Conservation (phyloP, 2,888 invertebrate species). For the Drosophila birchii region DNA sequence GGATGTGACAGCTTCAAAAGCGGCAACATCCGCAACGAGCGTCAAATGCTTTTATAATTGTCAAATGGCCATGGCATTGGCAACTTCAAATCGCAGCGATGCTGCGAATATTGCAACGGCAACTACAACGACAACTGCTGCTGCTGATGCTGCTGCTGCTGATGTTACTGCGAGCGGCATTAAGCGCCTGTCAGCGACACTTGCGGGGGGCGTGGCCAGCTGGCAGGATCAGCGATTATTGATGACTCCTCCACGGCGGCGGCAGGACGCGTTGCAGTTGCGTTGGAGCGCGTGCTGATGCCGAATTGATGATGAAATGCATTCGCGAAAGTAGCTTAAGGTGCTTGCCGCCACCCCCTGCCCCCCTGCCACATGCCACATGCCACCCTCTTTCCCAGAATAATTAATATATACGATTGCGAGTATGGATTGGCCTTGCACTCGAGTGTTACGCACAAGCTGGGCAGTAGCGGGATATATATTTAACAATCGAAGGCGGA, state of each 20-base stretch:
- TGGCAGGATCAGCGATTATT: conserved; percentile 77
- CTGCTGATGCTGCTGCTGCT: conserved; percentile 16
- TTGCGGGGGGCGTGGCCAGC: conserved; percentile 62
- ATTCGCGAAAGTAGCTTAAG: conserved; percentile 79
- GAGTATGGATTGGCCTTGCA: conserved; percentile 42
- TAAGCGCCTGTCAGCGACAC: conserved; percentile 76
- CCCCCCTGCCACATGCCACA: neutral
- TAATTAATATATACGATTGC: conserved; percentile 62
- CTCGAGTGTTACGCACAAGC: conserved; percentile 32
- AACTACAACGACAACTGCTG: conserved; percentile 4
- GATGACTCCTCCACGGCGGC: conserved; percentile 69
- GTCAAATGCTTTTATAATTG: conserved; percentile 82
- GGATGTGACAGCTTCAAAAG: conserved; percentile 63
- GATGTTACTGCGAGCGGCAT: conserved; percentile 31
- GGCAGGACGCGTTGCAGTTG: conserved; percentile 40
- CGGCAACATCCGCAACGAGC: conserved; percentile 43
- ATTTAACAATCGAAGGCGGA: conserved; percentile 16
- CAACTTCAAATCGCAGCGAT: conserved; percentile 20
- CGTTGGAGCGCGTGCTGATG: conserved; percentile 73
- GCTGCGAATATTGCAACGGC: conserved; percentile 65
- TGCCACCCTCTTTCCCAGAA: conserved; percentile 15
- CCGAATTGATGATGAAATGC: conserved; percentile 81
- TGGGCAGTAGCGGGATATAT: neutral
- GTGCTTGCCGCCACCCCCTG: conserved; percentile 47
- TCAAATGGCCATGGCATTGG: conserved; percentile 69